Conservation (phyloP, 37 sponge, comb jelly and placozoan genomes). For the Hormiphora californensis region DNA sequence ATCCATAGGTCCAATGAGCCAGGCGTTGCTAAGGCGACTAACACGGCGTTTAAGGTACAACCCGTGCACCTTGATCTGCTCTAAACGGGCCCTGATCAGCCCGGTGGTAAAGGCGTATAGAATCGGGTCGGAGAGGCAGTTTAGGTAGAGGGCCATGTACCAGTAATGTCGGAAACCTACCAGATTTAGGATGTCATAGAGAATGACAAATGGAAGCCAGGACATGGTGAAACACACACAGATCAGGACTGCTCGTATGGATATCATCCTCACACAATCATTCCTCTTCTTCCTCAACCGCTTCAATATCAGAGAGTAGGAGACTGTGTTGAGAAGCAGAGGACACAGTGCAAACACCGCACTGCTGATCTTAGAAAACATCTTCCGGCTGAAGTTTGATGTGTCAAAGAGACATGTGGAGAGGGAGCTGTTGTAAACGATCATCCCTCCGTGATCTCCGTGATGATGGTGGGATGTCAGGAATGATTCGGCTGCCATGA, state of each 20-base stretch:
- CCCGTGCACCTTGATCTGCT: not conserved
- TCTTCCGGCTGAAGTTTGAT: too few relatives aligned
- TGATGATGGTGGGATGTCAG: not conserved
- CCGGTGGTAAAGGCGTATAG: not conserved
- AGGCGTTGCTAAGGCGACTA: too few relatives aligned
- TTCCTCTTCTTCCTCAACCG: not conserved
- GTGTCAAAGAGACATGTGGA: too few relatives aligned
- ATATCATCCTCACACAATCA: not conserved
- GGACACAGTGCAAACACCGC: not conserved
- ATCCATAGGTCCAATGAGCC: too few relatives aligned
- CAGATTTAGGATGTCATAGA: not conserved
- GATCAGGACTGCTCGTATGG: not conserved
- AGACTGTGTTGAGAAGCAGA: not conserved
- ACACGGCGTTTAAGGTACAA: too few relatives aligned
- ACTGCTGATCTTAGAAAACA: too few relatives aligned
- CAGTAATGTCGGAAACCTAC: not conserved
- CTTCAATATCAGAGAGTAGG: not conserved
- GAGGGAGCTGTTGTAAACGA: not conserved
- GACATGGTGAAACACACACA: not conserved
- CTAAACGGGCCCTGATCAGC: not conserved
- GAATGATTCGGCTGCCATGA: not conserved
- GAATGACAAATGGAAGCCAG: constrained; percentile 3
- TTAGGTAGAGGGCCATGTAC: not conserved
- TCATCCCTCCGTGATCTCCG: not conserved
- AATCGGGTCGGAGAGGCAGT: not conserved